Conservation (phyloP, 1,140 invertebrate genomes). For the Scaptodrosophila lebanonensis region DNA sequence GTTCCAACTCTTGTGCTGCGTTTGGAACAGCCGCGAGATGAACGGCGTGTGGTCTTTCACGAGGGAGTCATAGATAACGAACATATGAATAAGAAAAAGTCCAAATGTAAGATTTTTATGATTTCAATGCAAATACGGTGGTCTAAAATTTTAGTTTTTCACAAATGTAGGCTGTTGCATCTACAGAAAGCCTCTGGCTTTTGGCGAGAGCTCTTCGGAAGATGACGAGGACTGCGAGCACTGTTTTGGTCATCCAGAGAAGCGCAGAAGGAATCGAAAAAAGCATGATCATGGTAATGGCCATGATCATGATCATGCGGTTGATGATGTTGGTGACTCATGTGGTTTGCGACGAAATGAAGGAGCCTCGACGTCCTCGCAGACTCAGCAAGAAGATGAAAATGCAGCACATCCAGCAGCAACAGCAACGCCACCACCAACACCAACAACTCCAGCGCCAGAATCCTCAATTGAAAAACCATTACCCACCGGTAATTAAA, state of each 20-base stretch:
- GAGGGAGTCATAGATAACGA: constrained; percentile 95
- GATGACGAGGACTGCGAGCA: constrained; percentile 90
- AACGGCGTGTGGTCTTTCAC: constrained; percentile 91
- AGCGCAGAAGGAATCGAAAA: constrained; percentile 79
- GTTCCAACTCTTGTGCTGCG: constrained; percentile 84
- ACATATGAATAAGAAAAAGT: constrained; percentile 94
- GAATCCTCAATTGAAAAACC: background rate
- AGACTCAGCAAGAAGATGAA: constrained; percentile 1
- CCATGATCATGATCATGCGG: background rate
- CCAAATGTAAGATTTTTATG: constrained; percentile 89
- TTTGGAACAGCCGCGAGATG: constrained; percentile 81
- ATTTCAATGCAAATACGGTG: background rate
- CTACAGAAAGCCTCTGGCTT: constrained; percentile 87
- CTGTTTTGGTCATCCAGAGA: constrained; percentile 89
- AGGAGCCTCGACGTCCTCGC: constrained; percentile 37
- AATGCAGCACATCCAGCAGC: background rate
- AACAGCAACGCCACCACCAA: background rate
- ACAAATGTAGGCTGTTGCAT: constrained; percentile 86
- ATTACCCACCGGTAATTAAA: no score
- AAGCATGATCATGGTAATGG: constrained; percentile 17
- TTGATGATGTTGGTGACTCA: constrained; percentile 1
- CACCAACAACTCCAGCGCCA: constrained; percentile 7
- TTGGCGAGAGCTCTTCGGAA: constrained; percentile 90
- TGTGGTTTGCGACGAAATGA: constrained; percentile 2
- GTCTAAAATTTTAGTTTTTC: background rate